A percentile compares a stretch with the other conserved stretches of the same genome.
Conservation (phyloP, 2,888 invertebrate genomes). For the Andrena bucephala region DNA sequence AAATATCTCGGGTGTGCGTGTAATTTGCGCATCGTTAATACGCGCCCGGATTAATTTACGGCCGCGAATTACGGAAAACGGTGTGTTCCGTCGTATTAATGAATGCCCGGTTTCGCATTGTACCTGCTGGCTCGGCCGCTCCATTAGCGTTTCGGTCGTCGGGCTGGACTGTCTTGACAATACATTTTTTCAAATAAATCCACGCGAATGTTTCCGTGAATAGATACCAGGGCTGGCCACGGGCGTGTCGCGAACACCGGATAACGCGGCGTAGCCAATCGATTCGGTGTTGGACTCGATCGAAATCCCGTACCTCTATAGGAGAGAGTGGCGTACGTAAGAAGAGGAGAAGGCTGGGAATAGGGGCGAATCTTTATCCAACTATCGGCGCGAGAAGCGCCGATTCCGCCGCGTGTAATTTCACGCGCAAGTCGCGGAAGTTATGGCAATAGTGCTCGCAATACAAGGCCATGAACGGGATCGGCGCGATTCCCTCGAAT, state of each 20-base stretch:
- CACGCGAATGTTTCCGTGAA: not conserved
- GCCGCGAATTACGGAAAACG: conserved; percentile 56
- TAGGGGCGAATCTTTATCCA: conserved; percentile 50
- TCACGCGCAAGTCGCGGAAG: conserved; percentile 77
- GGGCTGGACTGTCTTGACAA: not conserved
- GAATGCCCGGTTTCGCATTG: conserved; percentile 22
- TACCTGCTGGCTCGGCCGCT: not conserved
- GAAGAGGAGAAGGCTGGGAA: not conserved
- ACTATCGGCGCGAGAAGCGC: conserved; percentile 52
- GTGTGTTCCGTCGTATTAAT: conserved; percentile 45
- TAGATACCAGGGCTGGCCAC: conserved; percentile 11
- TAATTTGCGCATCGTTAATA: conserved; percentile 67
- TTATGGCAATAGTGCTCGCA: conserved; percentile 67
- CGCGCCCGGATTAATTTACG: conserved; percentile 57
- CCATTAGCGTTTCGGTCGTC: conserved; percentile 17
- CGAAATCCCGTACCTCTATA: not conserved
- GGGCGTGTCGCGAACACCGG: conserved; percentile 1
- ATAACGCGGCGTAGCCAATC: conserved; percentile 20
- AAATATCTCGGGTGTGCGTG: conserved; percentile 60
- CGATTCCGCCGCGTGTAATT: conserved; percentile 73
- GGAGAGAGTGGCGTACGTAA: not conserved
- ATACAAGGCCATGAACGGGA: conserved; percentile 71
- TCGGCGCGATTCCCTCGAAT: conserved; percentile 38
- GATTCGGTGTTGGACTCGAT: conserved; percentile 13
- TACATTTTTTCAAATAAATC: not conserved